Percentiles rank a stretch among this genome's conserved stretches.
Conservation (phyloP, 2,113 vertebrate genomes). For the Gadus chalcogrammus region DNA sequence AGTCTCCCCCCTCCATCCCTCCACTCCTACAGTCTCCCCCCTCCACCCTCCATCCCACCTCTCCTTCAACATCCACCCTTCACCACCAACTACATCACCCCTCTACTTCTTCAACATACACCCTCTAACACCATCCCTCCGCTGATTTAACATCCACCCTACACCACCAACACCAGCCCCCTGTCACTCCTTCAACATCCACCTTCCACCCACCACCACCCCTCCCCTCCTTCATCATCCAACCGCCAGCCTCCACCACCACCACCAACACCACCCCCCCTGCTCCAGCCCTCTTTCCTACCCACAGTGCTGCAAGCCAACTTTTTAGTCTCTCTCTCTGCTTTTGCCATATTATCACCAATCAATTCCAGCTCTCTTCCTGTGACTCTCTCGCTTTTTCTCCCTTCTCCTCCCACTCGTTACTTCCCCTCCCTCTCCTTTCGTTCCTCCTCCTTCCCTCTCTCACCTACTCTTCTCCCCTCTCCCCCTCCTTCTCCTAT, state of each 20-base stretch:
- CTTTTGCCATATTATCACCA: conserved; percentile 39
- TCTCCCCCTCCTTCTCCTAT: neutral
- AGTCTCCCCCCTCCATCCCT: too few relatives aligned
- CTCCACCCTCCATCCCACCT: too few relatives aligned
- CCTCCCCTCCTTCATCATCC: too few relatives aligned
- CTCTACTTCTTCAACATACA: conserved; percentile 29
- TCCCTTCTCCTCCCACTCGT: neutral
- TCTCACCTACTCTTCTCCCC: neutral
- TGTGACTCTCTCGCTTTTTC: conserved; percentile 11
- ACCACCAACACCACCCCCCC: conserved; percentile 26
- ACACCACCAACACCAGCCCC: conserved; percentile 33
- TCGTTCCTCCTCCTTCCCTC: neutral
- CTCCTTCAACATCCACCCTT: neutral
- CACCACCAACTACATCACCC: conserved; percentile 13
- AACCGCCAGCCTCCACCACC: too few relatives aligned
- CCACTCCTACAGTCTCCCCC: too few relatives aligned
- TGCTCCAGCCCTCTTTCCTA: too few relatives aligned
- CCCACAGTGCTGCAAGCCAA: neutral
- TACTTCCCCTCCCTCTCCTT: conserved; percentile 3
- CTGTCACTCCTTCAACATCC: neutral
- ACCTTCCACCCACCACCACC: too few relatives aligned
- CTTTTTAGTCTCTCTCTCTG: conserved; percentile 30
- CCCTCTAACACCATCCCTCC: conserved; percentile 6
- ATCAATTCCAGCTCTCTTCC: conserved; percentile 40
- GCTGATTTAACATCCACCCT: neutral